Percentiles rank a stretch among this genome's conserved stretches.
Conservation (phyloP, 1,140 invertebrate genomes). For the Akabosia matsudoensis region DNA sequence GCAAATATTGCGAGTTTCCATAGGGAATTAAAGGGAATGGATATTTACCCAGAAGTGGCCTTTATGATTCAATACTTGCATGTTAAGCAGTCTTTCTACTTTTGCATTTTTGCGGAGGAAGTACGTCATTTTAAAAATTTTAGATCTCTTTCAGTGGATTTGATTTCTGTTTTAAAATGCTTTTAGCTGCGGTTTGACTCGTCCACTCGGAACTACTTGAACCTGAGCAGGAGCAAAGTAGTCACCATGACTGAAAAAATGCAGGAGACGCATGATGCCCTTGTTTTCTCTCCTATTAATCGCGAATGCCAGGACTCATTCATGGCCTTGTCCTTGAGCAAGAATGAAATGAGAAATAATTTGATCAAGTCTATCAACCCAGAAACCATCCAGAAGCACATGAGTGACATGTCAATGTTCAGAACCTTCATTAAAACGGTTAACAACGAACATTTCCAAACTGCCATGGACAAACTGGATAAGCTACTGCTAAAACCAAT, state of each 20-base stretch:
- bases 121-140: no score
- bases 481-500: conserved; percentile 11
- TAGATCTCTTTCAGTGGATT: background rate
- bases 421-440: background rate
- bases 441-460: background rate
- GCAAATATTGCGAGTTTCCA: background rate
- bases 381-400: background rate
- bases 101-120: background rate
- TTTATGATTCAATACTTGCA: background rate
- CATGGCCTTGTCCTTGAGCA: background rate
- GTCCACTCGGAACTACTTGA: background rate
- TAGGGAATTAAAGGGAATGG: background rate
- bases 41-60: background rate
- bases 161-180: background rate
- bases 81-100: background rate
- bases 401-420: background rate
- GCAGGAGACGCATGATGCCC: conserved; percentile 20
- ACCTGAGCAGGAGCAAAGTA: background rate
- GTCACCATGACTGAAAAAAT: conserved; percentile 11
- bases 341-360: background rate
- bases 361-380: no score
- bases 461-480: background rate
- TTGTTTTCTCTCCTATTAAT: background rate
- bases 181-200: conserved; percentile 7
- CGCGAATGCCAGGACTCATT: background rate